Percentiles rank a stretch among this genome's conserved stretches.
Conservation (phyloP, 1,140 invertebrate genomes). For the Pogonomyrmex barbatus region DNA sequence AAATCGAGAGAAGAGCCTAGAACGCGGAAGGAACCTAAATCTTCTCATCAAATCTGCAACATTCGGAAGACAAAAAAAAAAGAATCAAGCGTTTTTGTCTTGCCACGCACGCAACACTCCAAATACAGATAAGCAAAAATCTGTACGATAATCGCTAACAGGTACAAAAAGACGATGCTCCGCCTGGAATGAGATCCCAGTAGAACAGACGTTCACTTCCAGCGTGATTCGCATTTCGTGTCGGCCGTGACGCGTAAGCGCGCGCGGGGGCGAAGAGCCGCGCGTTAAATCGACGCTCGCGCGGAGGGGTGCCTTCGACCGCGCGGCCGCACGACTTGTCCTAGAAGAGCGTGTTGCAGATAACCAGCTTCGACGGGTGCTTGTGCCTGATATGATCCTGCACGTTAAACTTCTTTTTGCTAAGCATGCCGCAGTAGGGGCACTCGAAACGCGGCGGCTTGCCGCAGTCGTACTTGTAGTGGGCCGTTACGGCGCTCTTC, state of each 20-base stretch:
- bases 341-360: conserved; percentile 79
- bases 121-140: conserved; percentile 2
- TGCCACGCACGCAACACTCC: background rate
- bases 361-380: conserved; percentile 74
- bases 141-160: conserved; percentile 19
- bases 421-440: conserved; percentile 84
- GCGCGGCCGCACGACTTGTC: conserved; percentile 36
- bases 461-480: conserved; percentile 87
- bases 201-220: background rate
- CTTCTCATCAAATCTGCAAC: conserved; percentile 1
- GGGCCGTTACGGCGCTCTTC: conserved; percentile 87
- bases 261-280: background rate
- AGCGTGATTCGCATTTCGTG: background rate
- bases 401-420: conserved; percentile 86
- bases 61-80: background rate
- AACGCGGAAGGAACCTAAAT: background rate
- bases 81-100: background rate
- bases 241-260: background rate
- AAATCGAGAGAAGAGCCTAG: background rate
- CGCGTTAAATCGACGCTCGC: background rate
- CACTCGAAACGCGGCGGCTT: conserved; percentile 85
- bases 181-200: background rate
- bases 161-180: conserved; percentile 17
- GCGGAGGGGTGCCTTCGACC: background rate
- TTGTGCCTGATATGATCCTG: conserved; percentile 83